These are phyloP conservation scores for Habroteleia sp. DNA, from an alignment of 2,888 invertebrate genomes.

Conservation along the genomic window DNA sequence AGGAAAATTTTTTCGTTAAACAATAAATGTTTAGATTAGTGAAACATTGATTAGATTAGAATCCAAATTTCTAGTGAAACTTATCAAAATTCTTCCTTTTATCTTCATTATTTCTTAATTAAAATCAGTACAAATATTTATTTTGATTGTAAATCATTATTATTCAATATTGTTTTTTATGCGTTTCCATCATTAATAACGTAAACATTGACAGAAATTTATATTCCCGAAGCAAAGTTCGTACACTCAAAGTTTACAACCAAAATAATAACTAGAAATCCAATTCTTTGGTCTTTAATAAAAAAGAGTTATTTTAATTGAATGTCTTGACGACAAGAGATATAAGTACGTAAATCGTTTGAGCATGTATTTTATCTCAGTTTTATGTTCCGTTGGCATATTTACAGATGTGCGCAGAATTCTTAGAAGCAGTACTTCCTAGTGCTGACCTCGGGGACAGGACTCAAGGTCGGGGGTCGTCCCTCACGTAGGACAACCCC, in stretches of 20 bases:
- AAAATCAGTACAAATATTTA: too few relatives aligned
- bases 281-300: slow-evolving; percentile 14
- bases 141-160: too few relatives aligned
- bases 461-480: slow-evolving; percentile 72
- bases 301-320: slow-evolving; percentile 14
- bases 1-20: too few relatives aligned
- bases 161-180: too few relatives aligned
- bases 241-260: neutral
- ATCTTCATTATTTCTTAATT: too few relatives aligned
- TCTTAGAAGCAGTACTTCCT: slow-evolving; percentile 79
- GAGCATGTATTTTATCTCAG: slow-evolving; percentile 54
- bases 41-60: too few relatives aligned
- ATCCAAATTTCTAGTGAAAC: too few relatives aligned
- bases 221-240: slow-evolving; percentile 3
- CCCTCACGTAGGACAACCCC: slow-evolving; percentile 81
- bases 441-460: slow-evolving; percentile 79
- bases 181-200: too few relatives aligned
- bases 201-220: neutral
- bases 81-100: too few relatives aligned
- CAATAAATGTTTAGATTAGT: too few relatives aligned
- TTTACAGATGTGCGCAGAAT: slow-evolving; percentile 40
- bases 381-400: slow-evolving; percentile 39
- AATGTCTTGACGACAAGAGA: slow-evolving; percentile 18
- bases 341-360: slow-evolving; percentile 52
- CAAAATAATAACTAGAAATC: too few relatives aligned